Conservation (phyloP, 1,140 invertebrate species). For the Lycorma delicatula region DNA sequence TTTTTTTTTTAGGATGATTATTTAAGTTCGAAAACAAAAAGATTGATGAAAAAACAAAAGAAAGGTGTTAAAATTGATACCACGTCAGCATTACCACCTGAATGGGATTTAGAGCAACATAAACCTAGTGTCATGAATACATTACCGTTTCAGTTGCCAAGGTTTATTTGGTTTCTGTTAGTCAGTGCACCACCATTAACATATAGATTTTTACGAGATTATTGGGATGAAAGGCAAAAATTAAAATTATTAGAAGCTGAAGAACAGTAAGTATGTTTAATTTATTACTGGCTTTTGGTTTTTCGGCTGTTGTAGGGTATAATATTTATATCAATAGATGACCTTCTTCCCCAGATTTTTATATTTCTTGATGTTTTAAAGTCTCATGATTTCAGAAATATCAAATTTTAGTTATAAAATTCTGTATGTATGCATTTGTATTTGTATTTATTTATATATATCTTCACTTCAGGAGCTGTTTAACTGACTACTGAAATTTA, state of each 20-base stretch:
- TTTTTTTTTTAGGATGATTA: constrained; percentile 55
- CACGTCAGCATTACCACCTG: constrained; percentile 50
- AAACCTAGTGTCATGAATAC: constrained; percentile 70
- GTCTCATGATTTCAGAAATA: too few relatives aligned
- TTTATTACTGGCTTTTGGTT: too few relatives aligned
- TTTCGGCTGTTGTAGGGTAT: too few relatives aligned
- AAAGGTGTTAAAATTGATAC: constrained; percentile 48
- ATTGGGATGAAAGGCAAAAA: constrained; percentile 14
- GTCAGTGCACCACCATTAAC: constrained; percentile 42
- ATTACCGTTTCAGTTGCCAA: constrained; percentile 71
- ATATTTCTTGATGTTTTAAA: too few relatives aligned
- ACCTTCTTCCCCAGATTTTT: too few relatives aligned
- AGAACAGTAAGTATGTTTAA: constrained; percentile 16
- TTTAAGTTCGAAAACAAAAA: constrained; percentile 61
- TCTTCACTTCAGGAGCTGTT: too few relatives aligned
- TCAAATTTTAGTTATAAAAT: too few relatives aligned
- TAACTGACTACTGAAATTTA: too few relatives aligned
- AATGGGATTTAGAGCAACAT: constrained; percentile 59
- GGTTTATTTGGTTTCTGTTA: constrained; percentile 51
- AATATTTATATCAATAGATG: too few relatives aligned
- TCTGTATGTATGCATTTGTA: too few relatives aligned
- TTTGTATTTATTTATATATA: too few relatives aligned
- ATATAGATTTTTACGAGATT: constrained; percentile 37
- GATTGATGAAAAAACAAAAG: constrained; percentile 55
- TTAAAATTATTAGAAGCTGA: constrained; percentile 8